Percentiles rank a stretch among this genome's conserved stretches.
Conservation (phyloP, 2,888 invertebrate genomes). For the Mythimna ferrago region DNA sequence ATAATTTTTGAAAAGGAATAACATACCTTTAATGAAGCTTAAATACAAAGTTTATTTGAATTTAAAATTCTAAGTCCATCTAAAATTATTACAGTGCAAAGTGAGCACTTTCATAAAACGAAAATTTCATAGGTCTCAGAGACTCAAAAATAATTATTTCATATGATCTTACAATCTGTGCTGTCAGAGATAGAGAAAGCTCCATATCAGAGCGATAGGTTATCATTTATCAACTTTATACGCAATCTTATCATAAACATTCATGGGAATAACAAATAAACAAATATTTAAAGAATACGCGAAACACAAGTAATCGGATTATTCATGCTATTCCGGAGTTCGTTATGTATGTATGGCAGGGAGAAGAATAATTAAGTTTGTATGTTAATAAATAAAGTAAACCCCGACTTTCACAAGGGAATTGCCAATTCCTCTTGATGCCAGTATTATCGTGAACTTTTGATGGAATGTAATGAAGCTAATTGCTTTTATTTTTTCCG, state of each 20-base stretch:
- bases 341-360: slow-evolving; percentile 11
- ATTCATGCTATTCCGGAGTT: slow-evolving; percentile 16
- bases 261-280: slow-evolving; percentile 45
- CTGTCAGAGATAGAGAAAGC: slow-evolving; percentile 7
- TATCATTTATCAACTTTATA: slow-evolving; percentile 42
- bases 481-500: slow-evolving; percentile 59
- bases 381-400: slow-evolving; percentile 29
- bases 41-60: too few relatives aligned
- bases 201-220: slow-evolving; percentile 28
- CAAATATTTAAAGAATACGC: slow-evolving; percentile 29
- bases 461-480: not conserved
- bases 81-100: too few relatives aligned
- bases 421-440: slow-evolving; percentile 5
- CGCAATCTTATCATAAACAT: slow-evolving; percentile 28
- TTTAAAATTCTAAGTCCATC: too few relatives aligned
- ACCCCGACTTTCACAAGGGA: not conserved
- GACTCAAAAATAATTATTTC: not conserved
- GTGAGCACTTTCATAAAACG: too few relatives aligned
- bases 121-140: too few relatives aligned
- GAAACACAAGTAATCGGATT: slow-evolving; percentile 2
- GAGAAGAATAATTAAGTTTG: slow-evolving; percentile 27
- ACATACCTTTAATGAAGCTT: too few relatives aligned
- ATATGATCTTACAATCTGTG: not conserved
- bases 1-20: too few relatives aligned
- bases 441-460: slow-evolving; percentile 7